phyloP scores from a whole-genome alignment of 2,113 vertebrate genomes.

The Anoplopoma fimbria region DNA sequence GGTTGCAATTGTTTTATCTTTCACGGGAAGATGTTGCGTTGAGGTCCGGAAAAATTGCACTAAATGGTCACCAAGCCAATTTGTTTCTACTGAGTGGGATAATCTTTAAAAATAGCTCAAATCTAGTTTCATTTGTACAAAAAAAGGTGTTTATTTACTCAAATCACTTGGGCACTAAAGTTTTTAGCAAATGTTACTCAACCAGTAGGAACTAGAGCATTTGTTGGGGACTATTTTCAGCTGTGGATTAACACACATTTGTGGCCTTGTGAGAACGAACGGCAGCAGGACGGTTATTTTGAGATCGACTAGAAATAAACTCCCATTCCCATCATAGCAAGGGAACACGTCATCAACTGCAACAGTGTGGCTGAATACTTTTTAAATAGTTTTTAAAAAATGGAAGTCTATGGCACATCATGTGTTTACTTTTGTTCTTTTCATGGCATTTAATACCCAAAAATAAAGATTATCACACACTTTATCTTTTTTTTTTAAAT shows the following conservation, averaged over 20 bases:
- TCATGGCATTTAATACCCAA: no score
- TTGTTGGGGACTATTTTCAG: conserved; percentile 23
- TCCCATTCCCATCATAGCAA: not conserved
- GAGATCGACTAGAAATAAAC: conserved; percentile 17
- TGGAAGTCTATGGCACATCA: not conserved
- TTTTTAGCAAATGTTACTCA: conserved; percentile 12
- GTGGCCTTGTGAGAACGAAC: conserved; percentile 11
- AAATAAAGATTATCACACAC: no score
- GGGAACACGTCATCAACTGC: not conserved
- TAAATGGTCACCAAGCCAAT: not conserved
- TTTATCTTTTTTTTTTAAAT: no score
- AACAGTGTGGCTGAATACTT: not conserved
- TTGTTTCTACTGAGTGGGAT: not conserved
- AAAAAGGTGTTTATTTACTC: no score
- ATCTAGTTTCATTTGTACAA: not conserved
- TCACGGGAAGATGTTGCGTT: not conserved
- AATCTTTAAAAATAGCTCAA: not conserved
- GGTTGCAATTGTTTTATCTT: not conserved
- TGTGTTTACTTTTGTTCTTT: no score
- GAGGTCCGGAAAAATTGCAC: not conserved
- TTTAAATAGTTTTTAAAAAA: conserved; percentile 6
- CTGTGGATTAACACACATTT: conserved; percentile 17
- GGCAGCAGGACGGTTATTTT: conserved; percentile 7
- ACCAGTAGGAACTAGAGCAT: not conserved
- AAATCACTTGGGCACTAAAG: not conserved